phyloP scores from a whole-genome alignment of 2,797 vertebrate genomes.

The Setipinna tenuifilis region DNA sequence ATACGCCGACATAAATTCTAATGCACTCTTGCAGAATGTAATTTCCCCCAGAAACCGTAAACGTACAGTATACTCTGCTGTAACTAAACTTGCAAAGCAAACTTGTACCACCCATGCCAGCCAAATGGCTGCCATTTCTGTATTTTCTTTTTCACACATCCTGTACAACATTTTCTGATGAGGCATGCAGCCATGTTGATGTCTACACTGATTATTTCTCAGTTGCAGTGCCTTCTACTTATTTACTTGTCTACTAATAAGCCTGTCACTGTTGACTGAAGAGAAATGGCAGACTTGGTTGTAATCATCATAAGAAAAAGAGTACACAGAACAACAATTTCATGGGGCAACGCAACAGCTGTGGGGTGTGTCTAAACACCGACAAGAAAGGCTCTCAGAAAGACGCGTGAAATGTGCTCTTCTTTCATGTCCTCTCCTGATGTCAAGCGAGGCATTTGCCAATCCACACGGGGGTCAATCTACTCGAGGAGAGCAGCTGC shows the following conservation, averaged over 20 bases:
- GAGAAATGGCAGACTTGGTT: neutral
- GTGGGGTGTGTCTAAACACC: neutral
- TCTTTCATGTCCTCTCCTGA: neutral
- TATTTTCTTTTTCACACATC: neutral
- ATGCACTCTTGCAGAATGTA: neutral
- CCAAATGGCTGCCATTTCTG: neutral
- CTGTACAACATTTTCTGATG: neutral
- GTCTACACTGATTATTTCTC: neutral
- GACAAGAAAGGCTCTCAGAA: neutral
- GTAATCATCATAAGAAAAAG: neutral
- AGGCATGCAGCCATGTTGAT: neutral
- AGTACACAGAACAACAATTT: neutral
- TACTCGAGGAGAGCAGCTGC: constrained; percentile 40
- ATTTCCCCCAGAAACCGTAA: neutral
- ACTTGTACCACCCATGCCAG: neutral
- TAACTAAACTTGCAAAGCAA: neutral
- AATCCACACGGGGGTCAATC: constrained; percentile 47
- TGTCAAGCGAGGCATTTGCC: constrained; percentile 33
- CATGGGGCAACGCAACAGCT: neutral
- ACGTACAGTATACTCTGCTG: neutral
- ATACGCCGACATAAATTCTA: neutral
- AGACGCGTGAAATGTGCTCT: neutral
- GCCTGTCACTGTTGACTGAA: neutral
- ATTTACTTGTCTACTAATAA: neutral
- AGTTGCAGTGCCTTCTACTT: neutral